These are phyloP conservation scores for Hephaestus fuliginosus DNA, from an alignment of 2,797 vertebrate species.

Conservation along the genomic window DNA sequence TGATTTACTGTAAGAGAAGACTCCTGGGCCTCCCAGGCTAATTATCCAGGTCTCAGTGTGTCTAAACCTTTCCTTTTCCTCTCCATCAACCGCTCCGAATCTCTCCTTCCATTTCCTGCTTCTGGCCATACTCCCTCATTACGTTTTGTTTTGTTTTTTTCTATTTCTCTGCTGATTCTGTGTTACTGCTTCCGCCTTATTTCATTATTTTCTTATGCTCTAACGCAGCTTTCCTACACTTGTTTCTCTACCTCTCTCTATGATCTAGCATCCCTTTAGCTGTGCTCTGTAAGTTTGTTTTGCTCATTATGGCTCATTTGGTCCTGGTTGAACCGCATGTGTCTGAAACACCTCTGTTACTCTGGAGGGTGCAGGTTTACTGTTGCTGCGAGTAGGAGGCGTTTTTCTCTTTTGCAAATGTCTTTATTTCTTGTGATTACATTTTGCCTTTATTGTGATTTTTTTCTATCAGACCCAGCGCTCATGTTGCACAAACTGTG, in stretches of 20 bases:
- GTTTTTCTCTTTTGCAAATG: neutral
- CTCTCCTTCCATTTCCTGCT: conserved; percentile 41
- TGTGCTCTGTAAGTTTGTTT: conserved; percentile 32
- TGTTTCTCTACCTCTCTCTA: conserved; percentile 1
- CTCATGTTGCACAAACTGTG: too few species aligned
- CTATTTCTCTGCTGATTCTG: neutral
- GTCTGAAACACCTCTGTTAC: conserved; percentile 5
- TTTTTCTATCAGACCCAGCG: too few species aligned
- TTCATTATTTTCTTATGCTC: conserved; percentile 13
- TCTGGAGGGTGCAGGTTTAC: neutral
- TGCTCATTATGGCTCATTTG: conserved; percentile 30
- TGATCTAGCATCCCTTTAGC: conserved; percentile 28
- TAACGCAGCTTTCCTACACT: neutral
- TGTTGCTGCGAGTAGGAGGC: neutral
- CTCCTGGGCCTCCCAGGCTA: conserved; percentile 63
- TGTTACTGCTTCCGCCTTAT: conserved; percentile 10
- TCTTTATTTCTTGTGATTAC: neutral
- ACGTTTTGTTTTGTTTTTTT: conserved; percentile 4
- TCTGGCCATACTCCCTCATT: conserved; percentile 52
- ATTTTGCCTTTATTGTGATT: neutral
- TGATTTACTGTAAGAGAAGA: conserved; percentile 59
- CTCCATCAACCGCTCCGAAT: conserved; percentile 39
- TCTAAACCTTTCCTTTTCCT: conserved; percentile 61
- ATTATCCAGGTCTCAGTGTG: conserved; percentile 65
- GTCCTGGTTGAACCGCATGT: neutral